Base-by-base conservation (phyloP, 35 echinoderm and acorn worm genomes). In the Apostichopus californicus region DNA sequence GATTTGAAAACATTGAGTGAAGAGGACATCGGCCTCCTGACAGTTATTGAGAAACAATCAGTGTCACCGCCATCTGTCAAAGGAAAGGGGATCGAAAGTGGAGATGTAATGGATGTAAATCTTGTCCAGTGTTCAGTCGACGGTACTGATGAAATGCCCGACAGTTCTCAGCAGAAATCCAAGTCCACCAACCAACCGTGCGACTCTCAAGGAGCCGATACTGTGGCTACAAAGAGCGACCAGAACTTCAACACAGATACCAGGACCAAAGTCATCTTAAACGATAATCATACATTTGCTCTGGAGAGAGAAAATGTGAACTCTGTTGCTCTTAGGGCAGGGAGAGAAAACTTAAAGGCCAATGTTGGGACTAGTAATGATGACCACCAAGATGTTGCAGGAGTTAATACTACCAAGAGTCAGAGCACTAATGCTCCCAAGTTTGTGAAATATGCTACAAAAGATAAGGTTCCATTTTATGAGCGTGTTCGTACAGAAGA, bases 1-100 rank as follows among this genome's bases (percentile, higher is more conserved):
- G 80, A 53, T 57, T 82, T 82, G 80, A 57, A 53, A 18, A 53
- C 9, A 57, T 55, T 82, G 80, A 55, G 80, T 18, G 28, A 82
- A 18, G 55, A 82, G 25, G 80, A 82, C 20, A 0, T 82, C 34
- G 3, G 55, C 5, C 80, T 55, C 80, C 46, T 82, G 80, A 82
- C 80, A 57, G 80, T 82, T 55, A 82, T 82, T 34, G 80, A 82
- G 46, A 1, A 82, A 57, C 58, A 14, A 53, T 3, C 46, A 82
- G 21, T 17, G 6, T 55, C 17, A 55, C 0, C 25, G 7, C 7
- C 80, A 53, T 53, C 14, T 5, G 25, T 52, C 4, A 52, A 82
- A 34, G 46, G 56, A 18, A 52, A 82, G 22, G 56, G 14, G 80
- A 24, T 9, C 15, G 8, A 82, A 12, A 9, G 20, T 5, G 14